phyloP scores from a whole-genome alignment of 2,888 invertebrate genomes.

The Ernsta delagoae region DNA sequence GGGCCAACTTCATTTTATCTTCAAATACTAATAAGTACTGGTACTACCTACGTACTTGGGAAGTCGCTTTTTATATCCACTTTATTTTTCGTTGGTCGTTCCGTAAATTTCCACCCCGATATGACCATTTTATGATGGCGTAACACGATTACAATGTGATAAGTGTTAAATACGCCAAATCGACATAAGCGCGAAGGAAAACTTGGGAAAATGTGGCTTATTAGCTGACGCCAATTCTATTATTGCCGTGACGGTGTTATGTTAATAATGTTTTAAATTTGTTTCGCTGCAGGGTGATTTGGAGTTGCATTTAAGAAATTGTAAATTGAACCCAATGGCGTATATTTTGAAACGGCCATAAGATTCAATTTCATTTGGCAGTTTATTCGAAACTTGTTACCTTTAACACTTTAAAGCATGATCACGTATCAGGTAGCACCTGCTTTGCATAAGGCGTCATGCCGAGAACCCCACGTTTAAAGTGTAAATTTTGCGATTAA shows the following conservation, averaged over 20 bases:
- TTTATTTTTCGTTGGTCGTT: constrained; percentile 64
- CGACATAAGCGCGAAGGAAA: constrained; percentile 51
- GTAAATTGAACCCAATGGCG: constrained; percentile 18
- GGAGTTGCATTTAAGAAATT: background rate
- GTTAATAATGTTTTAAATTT: constrained; percentile 39
- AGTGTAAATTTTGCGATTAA: constrained; percentile 81
- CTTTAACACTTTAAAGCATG: constrained; percentile 54
- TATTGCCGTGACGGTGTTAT: constrained; percentile 40
- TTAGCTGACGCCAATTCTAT: constrained; percentile 41
- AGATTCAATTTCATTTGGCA: constrained; percentile 50
- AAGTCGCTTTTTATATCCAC: constrained; percentile 64
- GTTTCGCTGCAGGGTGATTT: constrained; percentile 37
- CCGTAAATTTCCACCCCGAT: constrained; percentile 65
- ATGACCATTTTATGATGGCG: constrained; percentile 75
- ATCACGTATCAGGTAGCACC: constrained; percentile 82
- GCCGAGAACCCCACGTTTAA: constrained; percentile 75
- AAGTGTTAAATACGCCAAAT: constrained; percentile 54
- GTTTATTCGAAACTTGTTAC: constrained; percentile 51
- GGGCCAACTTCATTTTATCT: constrained; percentile 84
- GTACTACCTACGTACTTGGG: constrained; percentile 70
- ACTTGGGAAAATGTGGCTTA: constrained; percentile 60
- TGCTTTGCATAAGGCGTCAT: constrained; percentile 84
- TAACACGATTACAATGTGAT: constrained; percentile 69
- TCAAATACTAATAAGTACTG: constrained; percentile 83
- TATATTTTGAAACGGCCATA: constrained; percentile 33